Evolutionary conservation across 2,113 vertebrate species (phyloP), one percentile per base, ranked within the genome.

Genomic region (Hippocampus zosterae): DNA sequence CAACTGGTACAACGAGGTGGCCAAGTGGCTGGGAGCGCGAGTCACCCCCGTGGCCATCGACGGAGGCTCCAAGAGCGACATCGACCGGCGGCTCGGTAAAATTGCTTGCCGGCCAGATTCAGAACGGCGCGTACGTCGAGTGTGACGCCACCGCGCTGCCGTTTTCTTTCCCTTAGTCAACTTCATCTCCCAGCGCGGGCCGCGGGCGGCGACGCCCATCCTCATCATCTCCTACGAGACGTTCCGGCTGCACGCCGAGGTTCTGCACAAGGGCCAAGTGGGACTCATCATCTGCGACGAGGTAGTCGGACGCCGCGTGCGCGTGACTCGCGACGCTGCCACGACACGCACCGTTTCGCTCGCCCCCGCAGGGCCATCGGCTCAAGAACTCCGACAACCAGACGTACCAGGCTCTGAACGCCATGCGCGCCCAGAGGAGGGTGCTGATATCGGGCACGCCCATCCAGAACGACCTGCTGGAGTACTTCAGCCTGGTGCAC

Each of bases 331-430:
- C 7, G 21, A 23, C 3, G 60, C 29, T 11, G 10, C 25, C 27
- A 19, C 48, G 1, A 5, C 25, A 50, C 5, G 25, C 64, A 15
- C 25, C 11, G 8, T 50, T 10, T 2, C 33, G 18, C 46, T 18
- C 15, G n/a, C 2, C 1, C 2, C 1, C 64, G 7, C 13, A 99
- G 95, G 97, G 97, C 40, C 97, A 99, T 27, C 92, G 97, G 76
- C 87, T 99, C 68, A 99, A 99, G 87, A 99, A 99, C 87, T 95
- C 96, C 2, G 97, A 99, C 78, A 99, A 98, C 86, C 97, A 98
- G 90, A 99, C 96, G 0, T 98, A 99, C 69, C 96, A 96, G 80
- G 95, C 96, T 56, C 90, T 99, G 37, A 94, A 98, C 73, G 90
- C 89, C 63, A 92, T 98, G 87, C 94, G 93, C 12, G 94, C 95